A percentile compares a stretch with the other conserved stretches of the same genome.
Evolutionary conservation across 2,797 vertebrate species (phyloP).

Genomic region (Chiloscyllium punctatum): DNA sequence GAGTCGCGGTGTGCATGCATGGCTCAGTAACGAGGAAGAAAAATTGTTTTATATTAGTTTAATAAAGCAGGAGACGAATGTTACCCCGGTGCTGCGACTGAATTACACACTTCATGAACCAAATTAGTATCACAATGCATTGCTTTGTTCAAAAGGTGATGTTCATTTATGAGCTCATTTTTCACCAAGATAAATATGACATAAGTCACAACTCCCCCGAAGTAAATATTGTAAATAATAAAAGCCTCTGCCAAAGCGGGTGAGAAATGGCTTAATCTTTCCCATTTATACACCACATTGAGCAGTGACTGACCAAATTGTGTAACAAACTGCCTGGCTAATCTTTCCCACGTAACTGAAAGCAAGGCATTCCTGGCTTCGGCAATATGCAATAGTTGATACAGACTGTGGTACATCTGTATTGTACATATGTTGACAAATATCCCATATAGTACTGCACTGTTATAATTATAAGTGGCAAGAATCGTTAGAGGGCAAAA

Average conservation of each 20-base stretch:
- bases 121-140: conserved; percentile 77
- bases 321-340: conserved; percentile 56
- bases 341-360: conserved; percentile 50
- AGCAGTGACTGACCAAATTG: conserved; percentile 51
- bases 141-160: conserved; percentile 81
- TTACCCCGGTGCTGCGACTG: conserved; percentile 68
- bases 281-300: conserved; percentile 58
- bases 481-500: background rate
- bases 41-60: conserved; percentile 77
- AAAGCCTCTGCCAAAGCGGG: conserved; percentile 66
- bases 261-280: conserved; percentile 72
- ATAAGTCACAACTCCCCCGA: conserved; percentile 61
- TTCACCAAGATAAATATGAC: conserved; percentile 76
- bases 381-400: conserved; percentile 48
- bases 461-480: background rate
- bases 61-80: conserved; percentile 83
- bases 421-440: background rate
- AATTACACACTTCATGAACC: conserved; percentile 86
- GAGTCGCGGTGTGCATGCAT: conserved; percentile 43
- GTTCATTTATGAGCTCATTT: conserved; percentile 65
- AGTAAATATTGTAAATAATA: conserved; percentile 81
- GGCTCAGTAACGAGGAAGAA: conserved; percentile 67
- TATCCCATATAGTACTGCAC: background rate
- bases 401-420: background rate
- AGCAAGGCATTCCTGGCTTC: conserved; percentile 44